Base-by-base conservation (phyloP, 1,140 invertebrate genomes). In the Ladona fulva region DNA sequence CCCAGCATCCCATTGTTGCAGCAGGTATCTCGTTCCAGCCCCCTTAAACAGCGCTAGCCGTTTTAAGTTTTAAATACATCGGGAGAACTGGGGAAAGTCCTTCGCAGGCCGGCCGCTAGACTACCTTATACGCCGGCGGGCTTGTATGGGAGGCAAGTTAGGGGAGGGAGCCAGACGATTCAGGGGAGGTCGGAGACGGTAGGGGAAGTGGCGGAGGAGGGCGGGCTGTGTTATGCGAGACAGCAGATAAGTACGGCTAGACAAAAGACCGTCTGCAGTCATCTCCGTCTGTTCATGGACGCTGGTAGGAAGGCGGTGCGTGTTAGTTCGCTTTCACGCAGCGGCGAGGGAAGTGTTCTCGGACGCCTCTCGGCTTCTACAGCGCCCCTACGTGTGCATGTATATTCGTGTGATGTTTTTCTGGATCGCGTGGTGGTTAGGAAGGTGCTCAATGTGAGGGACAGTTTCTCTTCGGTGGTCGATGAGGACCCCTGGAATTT, bases 241-340 rank as follows among this genome's bases (percentile, higher is more conserved):
- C 52, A 66, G 52, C 52, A 66, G 52, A 66, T 66, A 66, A 66
- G 52, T 66, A 66, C 52, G 52, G 52, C 52, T 66, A 66, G 52
- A 66, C 52, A 66, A 66, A 66, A 66, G 52, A 37, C 52, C 52
- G 52, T 66, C 52, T 66, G 52, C 52, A 66, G 52, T 66, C 52
- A 66, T 66, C 52, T 66, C 52, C 1, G 16, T 22, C 16, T 66
- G 52, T 66, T 3, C 52, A 66, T 66, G 52, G 52, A 66, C 52
- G 52, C 12, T 12, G 52, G 52, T 66, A 66, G 52, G 52, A 19
- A 19, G 52, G 52, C 52, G 52, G 52, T 22, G 14, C 52, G 52
- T 37, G 29, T 37, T 8, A 66, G 52, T 66, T 66, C 52, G 52
- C 16, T 5, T 66, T 12, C 29, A 37, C 29, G 29, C 29, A 37